Conservation (phyloP, 1,140 invertebrate species). For the Drosophila trapezifrons region DNA sequence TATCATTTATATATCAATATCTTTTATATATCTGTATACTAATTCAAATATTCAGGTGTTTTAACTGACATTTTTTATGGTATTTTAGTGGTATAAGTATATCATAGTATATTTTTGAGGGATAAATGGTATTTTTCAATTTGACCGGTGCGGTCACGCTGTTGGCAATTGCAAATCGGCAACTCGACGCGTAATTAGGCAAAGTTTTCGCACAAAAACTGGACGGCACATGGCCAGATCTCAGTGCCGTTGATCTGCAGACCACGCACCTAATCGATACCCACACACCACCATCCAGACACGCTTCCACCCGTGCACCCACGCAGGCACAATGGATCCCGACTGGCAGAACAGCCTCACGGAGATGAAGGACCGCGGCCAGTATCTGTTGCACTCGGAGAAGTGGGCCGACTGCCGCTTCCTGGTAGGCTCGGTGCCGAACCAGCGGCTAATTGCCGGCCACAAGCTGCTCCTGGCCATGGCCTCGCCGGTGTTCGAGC, state of each 20-base stretch:
- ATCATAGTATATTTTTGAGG: too few relatives aligned
- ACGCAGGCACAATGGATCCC: conserved; percentile 53
- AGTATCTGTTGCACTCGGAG: conserved; percentile 89
- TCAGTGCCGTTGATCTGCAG: conserved; percentile 1
- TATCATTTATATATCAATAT: too few relatives aligned
- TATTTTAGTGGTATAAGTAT: too few relatives aligned
- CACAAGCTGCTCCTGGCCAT: conserved; percentile 93
- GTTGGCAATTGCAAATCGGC: conserved; percentile 1
- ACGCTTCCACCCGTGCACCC: neutral
- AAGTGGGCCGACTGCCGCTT: conserved; percentile 93
- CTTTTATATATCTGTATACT: too few relatives aligned
- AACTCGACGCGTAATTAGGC: conserved; percentile 2
- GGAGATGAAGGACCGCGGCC: conserved; percentile 88
- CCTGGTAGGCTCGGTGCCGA: conserved; percentile 91
- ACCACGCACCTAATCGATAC: neutral
- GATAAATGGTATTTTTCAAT: too few relatives aligned
- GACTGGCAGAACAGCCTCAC: conserved; percentile 91
- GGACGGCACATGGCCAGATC: neutral
- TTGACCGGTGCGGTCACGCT: too few relatives aligned
- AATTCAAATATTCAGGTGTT: too few relatives aligned
- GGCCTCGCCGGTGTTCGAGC: conserved; percentile 92
- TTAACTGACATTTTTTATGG: too few relatives aligned
- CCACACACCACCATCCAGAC: neutral
- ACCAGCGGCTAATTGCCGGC: conserved; percentile 89
- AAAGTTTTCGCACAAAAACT: conserved; percentile 23